Evolutionary conservation across 2,113 vertebrate species (phyloP), one percentile per base, ranked within the genome.

Genomic region (Rafetus swinhoei): DNA sequence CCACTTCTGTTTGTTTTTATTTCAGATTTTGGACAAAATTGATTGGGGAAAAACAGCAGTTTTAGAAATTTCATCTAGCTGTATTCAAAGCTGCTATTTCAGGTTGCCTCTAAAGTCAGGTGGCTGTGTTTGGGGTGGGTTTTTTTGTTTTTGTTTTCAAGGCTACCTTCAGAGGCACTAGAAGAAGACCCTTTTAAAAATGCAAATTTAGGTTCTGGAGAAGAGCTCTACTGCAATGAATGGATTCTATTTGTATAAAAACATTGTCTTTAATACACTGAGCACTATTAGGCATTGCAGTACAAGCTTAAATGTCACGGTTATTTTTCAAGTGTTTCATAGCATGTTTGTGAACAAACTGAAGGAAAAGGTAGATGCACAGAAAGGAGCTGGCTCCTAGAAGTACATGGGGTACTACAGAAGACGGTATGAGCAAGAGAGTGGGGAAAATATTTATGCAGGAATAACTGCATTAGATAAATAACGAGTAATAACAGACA

Each of bases 371-470:
- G 14, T 62, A 52, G 29, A 15, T 35, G 21, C 14, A 32, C 19
- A 53, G 52, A 15, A 89, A 2, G 4, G 9, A 89, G 39, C 6
- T 12, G 9, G 8, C 2, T 19, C 69, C 65, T 53, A 77, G 88
- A 59, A 56, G n/a, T 1, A 0, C 4, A 16, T 7, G 6, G 29
- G 13, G 14, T 32, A 62, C 12, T 13, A 9, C 0, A 1, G n/a
- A 79, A 35, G 65, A 29, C 24, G 65, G 27, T 11, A 82, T 16
- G 25, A 84, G 62, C 39, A 54, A 16, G 35, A 74, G 25, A 80
- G 14, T 3, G 19, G 24, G 32, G 55, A 74, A 91, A 79, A 74
- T 16, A 80, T 16, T 45, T 50, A 18, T 32, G 14, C 9, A 53
- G 85, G 45, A 79, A 50, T 18, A 57, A 0, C 60, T 62, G 11